A percentile compares a stretch with the other conserved stretches of the same genome.
Conservation (phyloP, 2,888 invertebrate genomes). For the Ischnura elegans region DNA sequence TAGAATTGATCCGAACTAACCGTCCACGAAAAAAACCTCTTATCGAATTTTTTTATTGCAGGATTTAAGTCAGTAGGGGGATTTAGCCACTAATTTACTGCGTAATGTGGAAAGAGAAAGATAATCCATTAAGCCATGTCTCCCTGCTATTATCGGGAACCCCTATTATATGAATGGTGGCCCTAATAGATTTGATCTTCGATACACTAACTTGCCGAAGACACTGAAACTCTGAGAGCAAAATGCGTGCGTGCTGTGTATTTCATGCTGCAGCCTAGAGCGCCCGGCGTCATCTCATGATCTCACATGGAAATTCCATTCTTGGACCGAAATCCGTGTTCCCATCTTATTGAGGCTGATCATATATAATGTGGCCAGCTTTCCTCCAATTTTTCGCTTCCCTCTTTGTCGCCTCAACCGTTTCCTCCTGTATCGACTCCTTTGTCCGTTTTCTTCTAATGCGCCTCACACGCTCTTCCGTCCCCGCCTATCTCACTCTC, state of each 20-base stretch:
- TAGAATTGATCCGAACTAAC: no score
- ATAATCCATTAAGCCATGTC: no score
- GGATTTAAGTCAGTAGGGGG: no score
- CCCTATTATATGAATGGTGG: no score
- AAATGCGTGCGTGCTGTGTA: background rate
- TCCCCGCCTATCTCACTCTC: background rate
- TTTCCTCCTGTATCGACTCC: background rate
- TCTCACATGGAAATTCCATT: background rate
- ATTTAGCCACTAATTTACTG: no score
- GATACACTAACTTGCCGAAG: background rate
- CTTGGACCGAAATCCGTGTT: background rate
- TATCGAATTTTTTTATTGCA: no score
- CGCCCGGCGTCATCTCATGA: background rate
- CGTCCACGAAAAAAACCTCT: no score
- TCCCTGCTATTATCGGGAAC: no score
- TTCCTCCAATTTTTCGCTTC: slow-evolving; percentile 1
- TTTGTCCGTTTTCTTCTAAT: background rate
- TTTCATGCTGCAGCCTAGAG: background rate
- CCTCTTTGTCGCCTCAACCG: background rate
- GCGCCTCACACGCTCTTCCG: background rate
- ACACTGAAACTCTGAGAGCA: background rate
- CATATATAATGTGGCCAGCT: background rate
- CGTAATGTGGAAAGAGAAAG: no score
- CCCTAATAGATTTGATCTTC: background rate
- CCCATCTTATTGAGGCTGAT: background rate